Base-by-base conservation (phyloP, 2,888 invertebrate species). In the Lamproptera curius region DNA sequence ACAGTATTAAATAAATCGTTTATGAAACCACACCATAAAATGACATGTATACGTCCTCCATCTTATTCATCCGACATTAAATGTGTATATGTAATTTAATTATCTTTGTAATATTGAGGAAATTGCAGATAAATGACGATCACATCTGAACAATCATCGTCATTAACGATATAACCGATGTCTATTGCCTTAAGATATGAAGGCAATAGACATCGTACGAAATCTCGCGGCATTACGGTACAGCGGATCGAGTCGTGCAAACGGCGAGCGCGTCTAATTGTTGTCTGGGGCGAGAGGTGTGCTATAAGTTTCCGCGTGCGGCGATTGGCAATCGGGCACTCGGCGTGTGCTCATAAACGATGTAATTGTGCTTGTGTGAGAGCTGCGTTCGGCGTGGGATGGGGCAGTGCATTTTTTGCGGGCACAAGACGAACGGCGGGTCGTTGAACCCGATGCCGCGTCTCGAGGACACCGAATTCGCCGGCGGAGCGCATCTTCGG, bases 331-430 rank as follows among this genome's bases (percentile, higher is more conserved):
- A 73, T 73, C 63, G 65, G 67, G 62, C 63, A 68, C 65, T 67
- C 59, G 58, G 65, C 66, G 64, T 70, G 71, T 73, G 70, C 67
- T 64, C 62, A 66, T 65, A 63, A 66, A 67, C 60, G 65, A 57
- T 66, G 59, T 68, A 66, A 65, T 57, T 63, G 56, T 58, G 55
- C 58, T 65, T 64, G 60, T 76, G 79, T 77, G 78, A 75, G 76
- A 67, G 78, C 69, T 79, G 76, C 74, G 77, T 80, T 81, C 71
- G 70, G 74, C 77, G 86, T 84, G 85, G 84, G 85, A 79, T 76
- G 84, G 72, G 74, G 70, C 84, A 80, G 67, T 87, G 84, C 85
- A 87, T 84, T 87, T 87, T 87, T 87, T 87, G 85, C 82, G 74
- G 70, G 65, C 71, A 64, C 62, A 71, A 83, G 78, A 85, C 79